Evolutionary conservation across 2,888 invertebrate genomes (phyloP), one percentile per base, ranked within the genome.

Genomic region (Noctua pronuba): DNA sequence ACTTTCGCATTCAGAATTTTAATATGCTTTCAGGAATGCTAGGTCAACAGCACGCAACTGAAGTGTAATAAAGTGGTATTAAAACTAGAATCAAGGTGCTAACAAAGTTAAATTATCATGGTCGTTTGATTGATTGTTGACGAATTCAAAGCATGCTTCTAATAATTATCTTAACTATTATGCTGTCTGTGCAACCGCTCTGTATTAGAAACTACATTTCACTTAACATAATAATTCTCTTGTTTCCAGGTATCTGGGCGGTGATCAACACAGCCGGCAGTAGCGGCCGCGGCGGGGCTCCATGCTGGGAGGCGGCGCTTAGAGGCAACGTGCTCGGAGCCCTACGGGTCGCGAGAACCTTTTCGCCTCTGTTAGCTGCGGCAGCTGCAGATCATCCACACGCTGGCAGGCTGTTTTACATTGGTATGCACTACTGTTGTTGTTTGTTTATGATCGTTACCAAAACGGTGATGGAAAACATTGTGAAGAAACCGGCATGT

Each of bases 201-300:
- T 31, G 8, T 13, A 55, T n/a, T n/a, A 24, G 13, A 55, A 55
- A 52, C n/a, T 11, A 16, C 18, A 8, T 31, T 60, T 3, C 31
- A 31, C 18, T 18, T 58, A 58, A 58, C 58, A 18, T 58, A 8
- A 8, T 21, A 31, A 31, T 0, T 3, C 3, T 21, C 5, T 83
- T 87, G 87, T 88, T 95, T 94, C 5, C 93, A 98, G 98, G 98
- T 82, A 97, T 98, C 75, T 98, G 98, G 97, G 98, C 98, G 69
- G 98, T 98, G 44, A 97, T 98, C 83, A 98, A 98, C 94, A 98
- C 98, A 49, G 98, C 98, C 38, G 98, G 98, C 46, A 97, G 98
- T 88, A 97, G 98, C 78, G 98, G 98, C 78, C 97, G 98, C 21
- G 98, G 98, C 35, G 98, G 98, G 80, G 97, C 97, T 10, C 90